Conservation (phyloP, 2,888 invertebrate species). For the Apoderus coryli region DNA sequence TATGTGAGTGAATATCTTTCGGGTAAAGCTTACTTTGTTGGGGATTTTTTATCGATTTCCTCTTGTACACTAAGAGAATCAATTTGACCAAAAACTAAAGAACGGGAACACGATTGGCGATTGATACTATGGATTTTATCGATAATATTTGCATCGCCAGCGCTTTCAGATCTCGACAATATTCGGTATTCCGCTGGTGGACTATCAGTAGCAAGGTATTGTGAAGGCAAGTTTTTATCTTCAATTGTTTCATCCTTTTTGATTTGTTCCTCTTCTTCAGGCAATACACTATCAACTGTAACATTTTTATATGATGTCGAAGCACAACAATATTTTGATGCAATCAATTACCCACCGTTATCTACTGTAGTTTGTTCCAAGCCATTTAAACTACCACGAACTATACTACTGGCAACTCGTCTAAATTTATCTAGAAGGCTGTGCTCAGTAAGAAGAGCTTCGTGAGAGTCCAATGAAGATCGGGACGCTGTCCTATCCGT, state of each 20-base stretch:
- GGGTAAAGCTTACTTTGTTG: slow-evolving; percentile 36
- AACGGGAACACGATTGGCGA: slow-evolving; percentile 39
- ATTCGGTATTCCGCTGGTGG: slow-evolving; percentile 45
- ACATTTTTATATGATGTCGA: too few species aligned
- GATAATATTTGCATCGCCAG: slow-evolving; percentile 63
- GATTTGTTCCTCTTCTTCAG: slow-evolving; percentile 10
- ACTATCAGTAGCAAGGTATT: too few species aligned
- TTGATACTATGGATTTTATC: slow-evolving; percentile 46
- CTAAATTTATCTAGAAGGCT: slow-evolving; percentile 42
- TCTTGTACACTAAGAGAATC: slow-evolving; percentile 25
- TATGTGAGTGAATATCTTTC: too few species aligned
- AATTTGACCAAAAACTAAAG: slow-evolving; percentile 38
- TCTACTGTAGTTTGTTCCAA: slow-evolving; percentile 22
- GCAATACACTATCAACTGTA: too few species aligned
- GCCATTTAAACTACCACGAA: slow-evolving; percentile 32
- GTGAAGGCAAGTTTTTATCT: slow-evolving; percentile 22
- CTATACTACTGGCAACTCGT: slow-evolving; percentile 45
- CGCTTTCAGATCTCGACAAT: slow-evolving; percentile 54
- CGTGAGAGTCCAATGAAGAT: slow-evolving; percentile 32
- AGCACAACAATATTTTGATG: too few species aligned
- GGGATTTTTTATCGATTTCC: slow-evolving; percentile 34
- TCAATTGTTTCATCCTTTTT: slow-evolving; percentile 16
- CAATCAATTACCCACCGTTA: slow-evolving; percentile 13
- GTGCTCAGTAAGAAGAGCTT: slow-evolving; percentile 25
- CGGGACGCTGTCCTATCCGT: slow-evolving; percentile 29